These are phyloP conservation scores for Pecten maximus DNA, from an alignment of 2,888 invertebrate species.

Conservation along the genomic window DNA sequence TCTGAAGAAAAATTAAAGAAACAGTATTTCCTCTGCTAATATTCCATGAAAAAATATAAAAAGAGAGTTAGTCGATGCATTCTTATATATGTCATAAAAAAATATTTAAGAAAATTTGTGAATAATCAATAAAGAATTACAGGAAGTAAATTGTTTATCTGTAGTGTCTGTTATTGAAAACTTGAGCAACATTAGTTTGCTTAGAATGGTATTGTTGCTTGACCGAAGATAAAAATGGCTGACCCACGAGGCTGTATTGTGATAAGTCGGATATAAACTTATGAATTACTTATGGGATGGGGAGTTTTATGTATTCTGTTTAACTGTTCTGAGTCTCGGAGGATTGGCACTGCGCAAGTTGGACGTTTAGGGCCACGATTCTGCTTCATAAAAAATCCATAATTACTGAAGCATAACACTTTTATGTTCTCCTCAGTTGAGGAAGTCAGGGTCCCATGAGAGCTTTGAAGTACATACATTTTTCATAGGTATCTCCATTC, in stretches of 20 bases:
- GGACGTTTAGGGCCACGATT: background rate
- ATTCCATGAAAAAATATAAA: background rate
- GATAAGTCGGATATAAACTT: slow-evolving; percentile 15
- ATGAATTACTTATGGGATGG: slow-evolving; percentile 14
- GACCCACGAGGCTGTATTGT: background rate
- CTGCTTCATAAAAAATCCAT: slow-evolving; percentile 13
- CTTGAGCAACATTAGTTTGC: background rate
- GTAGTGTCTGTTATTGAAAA: background rate
- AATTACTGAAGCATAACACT: slow-evolving; percentile 5
- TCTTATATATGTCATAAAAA: no score
- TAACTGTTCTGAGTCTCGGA: background rate
- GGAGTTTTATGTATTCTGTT: background rate
- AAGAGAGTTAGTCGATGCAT: background rate
- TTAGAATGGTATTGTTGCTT: background rate
- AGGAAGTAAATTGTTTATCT: background rate
- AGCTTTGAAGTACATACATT: slow-evolving; percentile 17
- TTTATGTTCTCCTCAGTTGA: background rate
- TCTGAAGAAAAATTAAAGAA: background rate
- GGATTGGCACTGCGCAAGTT: background rate
- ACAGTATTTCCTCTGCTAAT: background rate
- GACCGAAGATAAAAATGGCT: background rate
- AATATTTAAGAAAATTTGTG: no score
- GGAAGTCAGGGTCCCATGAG: background rate
- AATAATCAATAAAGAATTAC: no score
- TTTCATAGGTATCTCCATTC: background rate